phyloP scores from a whole-genome alignment of 2,797 vertebrate genomes.

The Malurus splendens region DNA sequence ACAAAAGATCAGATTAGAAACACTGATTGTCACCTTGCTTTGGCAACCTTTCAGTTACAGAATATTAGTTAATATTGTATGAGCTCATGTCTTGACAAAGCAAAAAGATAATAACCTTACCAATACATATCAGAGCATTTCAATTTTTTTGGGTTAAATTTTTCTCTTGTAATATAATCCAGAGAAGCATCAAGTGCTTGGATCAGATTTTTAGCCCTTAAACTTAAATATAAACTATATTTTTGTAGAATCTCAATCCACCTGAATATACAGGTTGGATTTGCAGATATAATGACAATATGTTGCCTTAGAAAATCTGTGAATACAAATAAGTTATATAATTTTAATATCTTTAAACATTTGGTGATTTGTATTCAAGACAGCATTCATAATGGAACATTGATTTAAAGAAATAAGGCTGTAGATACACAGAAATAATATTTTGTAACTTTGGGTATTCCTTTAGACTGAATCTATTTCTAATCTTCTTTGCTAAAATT shows the following conservation, averaged over 20 bases:
- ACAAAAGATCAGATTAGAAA: background rate
- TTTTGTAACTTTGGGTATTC: background rate
- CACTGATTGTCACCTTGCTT: background rate
- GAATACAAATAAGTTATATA: background rate
- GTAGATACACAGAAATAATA: background rate
- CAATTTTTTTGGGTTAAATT: background rate
- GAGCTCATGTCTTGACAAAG: background rate
- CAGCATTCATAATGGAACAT: background rate
- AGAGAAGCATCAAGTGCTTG: background rate
- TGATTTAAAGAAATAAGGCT: background rate
- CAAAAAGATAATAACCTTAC: background rate
- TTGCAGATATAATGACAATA: background rate
- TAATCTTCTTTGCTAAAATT: background rate
- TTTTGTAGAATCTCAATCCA: background rate
- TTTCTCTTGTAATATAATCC: background rate
- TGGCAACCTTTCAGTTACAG: background rate
- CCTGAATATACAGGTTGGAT: background rate
- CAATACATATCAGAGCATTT: background rate
- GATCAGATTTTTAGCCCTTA: background rate
- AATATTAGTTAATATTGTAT: conserved; percentile 24
- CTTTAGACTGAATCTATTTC: background rate
- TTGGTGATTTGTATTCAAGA: background rate
- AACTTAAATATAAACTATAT: background rate
- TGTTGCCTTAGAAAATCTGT: background rate
- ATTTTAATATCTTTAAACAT: background rate